Evolutionary conservation across 2,888 invertebrate species (phyloP), one percentile per base, ranked within the genome.

Genomic region (Drosophila leonis): DNA sequence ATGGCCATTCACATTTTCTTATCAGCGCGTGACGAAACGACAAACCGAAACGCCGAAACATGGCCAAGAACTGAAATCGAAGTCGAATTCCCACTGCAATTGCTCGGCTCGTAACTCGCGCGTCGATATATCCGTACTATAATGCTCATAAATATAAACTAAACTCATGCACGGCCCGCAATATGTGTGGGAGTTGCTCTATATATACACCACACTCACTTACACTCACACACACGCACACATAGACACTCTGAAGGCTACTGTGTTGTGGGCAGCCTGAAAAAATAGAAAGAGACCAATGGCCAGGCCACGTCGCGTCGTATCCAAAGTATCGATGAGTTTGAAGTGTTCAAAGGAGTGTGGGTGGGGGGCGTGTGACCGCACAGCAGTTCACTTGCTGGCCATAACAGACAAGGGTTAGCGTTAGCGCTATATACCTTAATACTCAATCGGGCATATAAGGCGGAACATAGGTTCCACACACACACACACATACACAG

Each of bases 61-160:
- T 52, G 61, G 41, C 54, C 54, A 48, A 65, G 37, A 60, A 63
- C 44, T 67, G 59, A 63, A 80, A 66, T 63, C 72, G 54, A 60
- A 67, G 46, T 62, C 52, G 49, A 54, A 65, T 62, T 67, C 13
- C 62, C 76, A 33, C 55, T 80, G 78, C 75, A 79, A 69, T 78
- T 82, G 68, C 51, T 57, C 35, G 33, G 60, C 51, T 65, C 60
- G 64, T 60, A 81, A 69, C 78, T 79, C 90, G 87, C 90, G 80
- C 70, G 70, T 66, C 66, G 66, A 90, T 90, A 88, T 92, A 92
- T 92, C 92, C 93, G 91, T 88, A 91, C 92, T 92, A 92, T 92
- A 93, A 92, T 92, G 90, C 91, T 88, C 92, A 93, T 93, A 92
- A 92, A 93, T 92, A 92, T 92, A 90, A 93, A 92, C 92, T 92